Percentiles rank a stretch among this genome's conserved stretches.
Evolutionary conservation across 1,140 invertebrate genomes (phyloP).

Genomic region (Holcopasites calliopsidis): DNA sequence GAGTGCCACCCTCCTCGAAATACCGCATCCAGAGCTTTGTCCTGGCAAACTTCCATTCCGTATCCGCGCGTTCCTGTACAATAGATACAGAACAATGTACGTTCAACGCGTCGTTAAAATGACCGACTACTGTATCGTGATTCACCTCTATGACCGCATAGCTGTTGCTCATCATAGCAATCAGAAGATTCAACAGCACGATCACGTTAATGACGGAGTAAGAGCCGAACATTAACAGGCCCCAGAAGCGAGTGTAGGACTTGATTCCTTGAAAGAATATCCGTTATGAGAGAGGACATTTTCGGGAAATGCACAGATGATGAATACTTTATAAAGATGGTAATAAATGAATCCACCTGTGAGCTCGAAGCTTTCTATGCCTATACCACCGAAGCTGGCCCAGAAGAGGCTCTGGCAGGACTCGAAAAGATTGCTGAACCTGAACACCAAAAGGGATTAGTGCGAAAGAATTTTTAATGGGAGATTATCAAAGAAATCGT

Average conservation of each 20-base stretch:
- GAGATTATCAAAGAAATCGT: background rate
- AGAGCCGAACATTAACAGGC: conserved; percentile 89
- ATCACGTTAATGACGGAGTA: conserved; percentile 93
- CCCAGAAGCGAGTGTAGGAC: conserved; percentile 90
- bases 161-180: conserved; percentile 95
- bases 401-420: conserved; percentile 94
- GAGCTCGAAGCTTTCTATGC: conserved; percentile 89
- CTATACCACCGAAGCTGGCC: conserved; percentile 92
- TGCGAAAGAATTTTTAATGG: background rate
- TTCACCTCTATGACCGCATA: conserved; percentile 88
- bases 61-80: conserved; percentile 91
- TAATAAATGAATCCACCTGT: conserved; percentile 70
- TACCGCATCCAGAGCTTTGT: conserved; percentile 94
- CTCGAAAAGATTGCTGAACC: conserved; percentile 89
- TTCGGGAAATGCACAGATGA: no score
- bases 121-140: background rate
- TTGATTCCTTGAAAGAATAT: conserved; percentile 82
- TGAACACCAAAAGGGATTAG: conserved; percentile 13
- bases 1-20: conserved; percentile 91
- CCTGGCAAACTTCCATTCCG: conserved; percentile 95
- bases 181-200: conserved; percentile 91
- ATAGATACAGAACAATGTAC: no score
- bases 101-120: no score
- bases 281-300: no score
- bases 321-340: background rate